Percentiles rank a stretch among this genome's conserved stretches.
Evolutionary conservation across 1,140 invertebrate species (phyloP).

Genomic region (Matsumurasca onukii): DNA sequence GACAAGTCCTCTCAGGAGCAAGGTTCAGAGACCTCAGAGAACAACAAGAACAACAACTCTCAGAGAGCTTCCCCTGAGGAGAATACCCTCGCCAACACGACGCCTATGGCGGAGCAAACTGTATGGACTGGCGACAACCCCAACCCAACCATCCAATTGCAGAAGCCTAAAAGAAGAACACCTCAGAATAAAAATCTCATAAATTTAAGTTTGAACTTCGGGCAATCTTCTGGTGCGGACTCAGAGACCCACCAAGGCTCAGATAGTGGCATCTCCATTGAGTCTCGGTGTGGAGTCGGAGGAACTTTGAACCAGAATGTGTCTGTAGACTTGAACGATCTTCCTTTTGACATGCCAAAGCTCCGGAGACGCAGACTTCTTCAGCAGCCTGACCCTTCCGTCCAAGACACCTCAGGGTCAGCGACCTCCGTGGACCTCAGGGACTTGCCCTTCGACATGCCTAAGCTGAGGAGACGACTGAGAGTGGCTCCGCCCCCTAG

Average conservation of each 20-base stretch:
- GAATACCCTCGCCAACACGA: constrained; percentile 9
- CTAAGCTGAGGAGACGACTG: constrained; percentile 66
- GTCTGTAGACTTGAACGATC: constrained; percentile 63
- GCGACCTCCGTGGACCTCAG: constrained; percentile 72
- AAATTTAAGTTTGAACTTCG: constrained; percentile 59
- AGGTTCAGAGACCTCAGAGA: constrained; percentile 72
- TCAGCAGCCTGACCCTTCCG: constrained; percentile 12
- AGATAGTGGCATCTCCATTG: constrained; percentile 82
- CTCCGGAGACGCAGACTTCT: constrained; percentile 59
- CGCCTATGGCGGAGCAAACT: constrained; percentile 26
- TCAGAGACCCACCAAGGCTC: constrained; percentile 74
- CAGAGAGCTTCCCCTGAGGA: constrained; percentile 46
- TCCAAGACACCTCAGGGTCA: constrained; percentile 60
- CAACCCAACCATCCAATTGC: constrained; percentile 45
- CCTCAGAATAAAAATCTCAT: constrained; percentile 76
- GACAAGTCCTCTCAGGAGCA: constrained; percentile 89
- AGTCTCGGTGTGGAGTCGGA: constrained; percentile 51
- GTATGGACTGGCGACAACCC: constrained; percentile 11
- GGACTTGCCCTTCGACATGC: constrained; percentile 86
- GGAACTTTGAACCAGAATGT: constrained; percentile 21
- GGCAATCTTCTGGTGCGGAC: constrained; percentile 60
- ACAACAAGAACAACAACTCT: constrained; percentile 74
- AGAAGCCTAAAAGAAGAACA: constrained; percentile 57
- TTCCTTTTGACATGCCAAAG: constrained; percentile 91
- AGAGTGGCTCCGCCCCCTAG: constrained; percentile 42